Evolutionary conservation across 2,888 invertebrate genomes (phyloP), one percentile per base, ranked within the genome.

Genomic region (Lycophotia porphyrea): DNA sequence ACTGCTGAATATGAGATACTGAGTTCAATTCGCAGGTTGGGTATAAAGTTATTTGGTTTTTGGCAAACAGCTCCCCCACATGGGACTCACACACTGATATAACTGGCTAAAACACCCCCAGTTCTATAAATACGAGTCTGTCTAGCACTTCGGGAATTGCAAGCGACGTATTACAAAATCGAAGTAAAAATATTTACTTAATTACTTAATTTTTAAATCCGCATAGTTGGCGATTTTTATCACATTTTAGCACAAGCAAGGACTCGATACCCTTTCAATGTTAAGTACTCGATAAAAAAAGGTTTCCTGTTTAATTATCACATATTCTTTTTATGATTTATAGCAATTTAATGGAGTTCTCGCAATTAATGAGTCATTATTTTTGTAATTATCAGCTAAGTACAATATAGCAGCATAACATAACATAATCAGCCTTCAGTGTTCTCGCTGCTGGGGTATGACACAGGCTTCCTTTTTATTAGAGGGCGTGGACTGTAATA

Each of bases 231-330:
- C 49, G 42, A 78, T 71, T 72, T 63, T 81, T 78, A 76, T 71
- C 55, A 64, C 39, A 80, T 76, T 84, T 82, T 74, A 77, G 69
- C 76, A 76, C 31, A 52, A 47, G 68, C 84, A 89, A 88, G 84
- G 88, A 80, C 87, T 84, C 13, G 21, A 71, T 69, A 85, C 85
- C 85, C 80, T 88, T 84, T 86, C 81, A 89, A 84, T 83, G 78
- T 63, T 81, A 83, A 83, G 70, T 71, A 72, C 67, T 81, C 69
- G 71, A 82, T 84, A 85, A 85, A 84, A 82, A 69, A 64, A 9
- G 1, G 76, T 79, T 89, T 89, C 90, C 90, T 84, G 81, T 83
- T 64, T 81, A 66, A 80, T 80, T 80, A 84, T 73, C 13, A 27
- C 24, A 49, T 66, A 49, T 42, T 36, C 13, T 71, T 77, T 71